Evolutionary conservation across 2,888 invertebrate species (phyloP), one percentile per base, ranked within the genome.

Genomic region (Ecdyonurus torrentis): DNA sequence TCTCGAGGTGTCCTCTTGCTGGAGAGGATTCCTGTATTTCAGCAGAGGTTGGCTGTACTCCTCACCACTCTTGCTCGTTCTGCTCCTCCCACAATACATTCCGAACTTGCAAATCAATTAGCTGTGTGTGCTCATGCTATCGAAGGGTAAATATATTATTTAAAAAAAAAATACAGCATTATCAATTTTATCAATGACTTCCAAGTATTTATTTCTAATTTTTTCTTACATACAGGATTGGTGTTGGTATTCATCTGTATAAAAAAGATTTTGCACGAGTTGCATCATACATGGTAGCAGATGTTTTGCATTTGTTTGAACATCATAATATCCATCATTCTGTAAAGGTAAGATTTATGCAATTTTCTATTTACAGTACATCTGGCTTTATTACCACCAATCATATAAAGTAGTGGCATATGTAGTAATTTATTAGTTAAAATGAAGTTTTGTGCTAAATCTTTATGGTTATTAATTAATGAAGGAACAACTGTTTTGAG

Each of bases 221-320:
- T 10, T 10, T 10, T 50, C 18, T 50, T 7, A 18, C 18, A 10
- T 7, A 50, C n/a, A 22, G 55, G 19, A 55, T 55, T n/a, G 55
- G 55, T 55, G 55, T 55, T 20, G 55, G 19, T 10, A 55, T 55
- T n/a, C 19, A n/a, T 22, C 5, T n/a, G 10, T 22, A 70, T 59
- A 71, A 72, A 61, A 76, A 73, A 67, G 74, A 77, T 66, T 73
- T 78, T 69, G 66, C 70, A 10, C 72, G 78, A 67, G 73, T 78
- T 24, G 70, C 76, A 5, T 73, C 74, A 62, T 78, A 77, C 71
- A 70, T 79, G 64, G 73, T 79, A 60, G 75, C 77, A 2, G 76
- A 79, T 70, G 71, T 79, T 68, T 70, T 79, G 65, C 69, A 71
- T 61, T 72, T 75, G 61, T 77, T 77, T 67, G 78, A 79, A 67